phyloP scores from a whole-genome alignment of 2,113 vertebrate species.

The Pogonocichla stellata region DNA sequence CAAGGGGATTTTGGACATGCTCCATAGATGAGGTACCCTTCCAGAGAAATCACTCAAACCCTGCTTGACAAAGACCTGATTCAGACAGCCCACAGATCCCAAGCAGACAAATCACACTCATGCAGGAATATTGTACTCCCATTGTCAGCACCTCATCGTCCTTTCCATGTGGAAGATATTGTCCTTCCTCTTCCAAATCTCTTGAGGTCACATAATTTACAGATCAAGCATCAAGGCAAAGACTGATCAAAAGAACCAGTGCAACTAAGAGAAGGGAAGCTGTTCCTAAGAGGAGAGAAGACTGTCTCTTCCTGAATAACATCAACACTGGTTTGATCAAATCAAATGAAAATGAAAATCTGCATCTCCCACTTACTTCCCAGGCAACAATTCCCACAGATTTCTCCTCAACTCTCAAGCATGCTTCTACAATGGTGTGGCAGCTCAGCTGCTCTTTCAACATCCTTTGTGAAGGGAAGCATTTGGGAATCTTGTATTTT shows the following conservation, averaged over 20 bases:
- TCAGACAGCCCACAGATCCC: neutral
- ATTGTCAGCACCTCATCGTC: neutral
- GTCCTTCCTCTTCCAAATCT: neutral
- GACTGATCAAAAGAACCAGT: neutral
- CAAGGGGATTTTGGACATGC: constrained; percentile 60
- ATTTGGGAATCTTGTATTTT: neutral
- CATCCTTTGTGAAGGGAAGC: neutral
- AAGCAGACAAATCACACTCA: neutral
- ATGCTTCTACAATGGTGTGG: rapidly evolving
- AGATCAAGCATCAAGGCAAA: constrained; percentile 10
- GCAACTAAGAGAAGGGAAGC: neutral
- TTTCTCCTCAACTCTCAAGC: neutral
- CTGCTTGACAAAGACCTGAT: constrained; percentile 18
- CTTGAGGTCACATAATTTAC: constrained; percentile 2
- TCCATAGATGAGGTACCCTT: constrained; percentile 75
- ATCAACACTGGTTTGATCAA: neutral
- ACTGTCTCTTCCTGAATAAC: neutral
- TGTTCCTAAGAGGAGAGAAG: neutral
- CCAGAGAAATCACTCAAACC: constrained; percentile 74
- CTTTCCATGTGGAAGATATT: neutral
- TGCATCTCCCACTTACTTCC: neutral
- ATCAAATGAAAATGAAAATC: neutral
- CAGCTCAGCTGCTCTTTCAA: neutral
- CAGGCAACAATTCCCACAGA: neutral
- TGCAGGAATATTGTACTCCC: neutral